phyloP scores from a whole-genome alignment of 2,888 invertebrate species.

The Ennomos quercinarius region DNA sequence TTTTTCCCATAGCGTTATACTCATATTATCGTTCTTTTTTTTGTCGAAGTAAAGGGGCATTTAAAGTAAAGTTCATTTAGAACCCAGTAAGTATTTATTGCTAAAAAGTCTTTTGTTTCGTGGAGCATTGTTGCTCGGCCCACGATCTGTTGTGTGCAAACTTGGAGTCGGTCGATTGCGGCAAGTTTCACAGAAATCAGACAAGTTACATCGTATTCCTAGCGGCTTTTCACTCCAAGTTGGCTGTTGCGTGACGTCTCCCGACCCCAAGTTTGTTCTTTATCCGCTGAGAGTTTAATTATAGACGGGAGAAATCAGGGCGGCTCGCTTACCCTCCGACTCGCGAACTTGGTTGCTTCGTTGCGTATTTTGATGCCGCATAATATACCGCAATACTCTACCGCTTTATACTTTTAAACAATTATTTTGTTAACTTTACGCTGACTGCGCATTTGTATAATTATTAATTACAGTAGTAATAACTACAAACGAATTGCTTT shows the following conservation, averaged over 20 bases:
- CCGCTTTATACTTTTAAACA: constrained; percentile 17
- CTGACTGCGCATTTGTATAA: background rate
- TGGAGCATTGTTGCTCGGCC: constrained; percentile 70
- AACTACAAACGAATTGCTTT: background rate
- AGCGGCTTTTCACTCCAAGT: constrained; percentile 72
- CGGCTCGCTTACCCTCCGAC: constrained; percentile 35
- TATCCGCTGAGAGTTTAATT: constrained; percentile 68
- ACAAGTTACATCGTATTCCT: constrained; percentile 76
- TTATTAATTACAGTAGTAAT: background rate
- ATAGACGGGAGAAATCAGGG: constrained; percentile 52
- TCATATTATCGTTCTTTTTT: no score
- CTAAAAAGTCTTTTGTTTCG: constrained; percentile 67
- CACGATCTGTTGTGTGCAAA: constrained; percentile 67
- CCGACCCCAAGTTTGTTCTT: constrained; percentile 72
- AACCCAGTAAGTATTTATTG: constrained; percentile 57
- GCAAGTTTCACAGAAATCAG: constrained; percentile 72
- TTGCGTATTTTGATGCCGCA: constrained; percentile 28
- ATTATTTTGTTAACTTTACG: constrained; percentile 8
- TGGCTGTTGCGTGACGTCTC: constrained; percentile 73
- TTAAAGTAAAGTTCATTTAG: constrained; percentile 15
- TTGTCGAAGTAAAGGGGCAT: no score
- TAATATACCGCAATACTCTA: constrained; percentile 11
- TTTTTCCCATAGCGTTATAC: no score
- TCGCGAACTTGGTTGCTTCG: constrained; percentile 34
- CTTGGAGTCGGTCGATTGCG: constrained; percentile 69